Base-by-base conservation (phyloP, 2,113 vertebrate genomes). In the Alosa alosa region DNA sequence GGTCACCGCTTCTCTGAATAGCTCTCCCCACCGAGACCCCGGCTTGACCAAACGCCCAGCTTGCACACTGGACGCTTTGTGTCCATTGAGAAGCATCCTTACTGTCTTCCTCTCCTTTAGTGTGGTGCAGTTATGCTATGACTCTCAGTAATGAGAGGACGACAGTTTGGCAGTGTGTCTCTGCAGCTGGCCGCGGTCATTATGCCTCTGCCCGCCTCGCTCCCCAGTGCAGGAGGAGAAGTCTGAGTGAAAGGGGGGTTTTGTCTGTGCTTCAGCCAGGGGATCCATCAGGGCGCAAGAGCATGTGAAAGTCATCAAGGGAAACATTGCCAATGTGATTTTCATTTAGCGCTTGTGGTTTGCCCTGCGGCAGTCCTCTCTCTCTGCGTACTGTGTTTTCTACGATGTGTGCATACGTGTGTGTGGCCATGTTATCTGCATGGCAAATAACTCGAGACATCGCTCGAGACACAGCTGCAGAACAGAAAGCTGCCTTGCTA, bases 51-150 rank as follows among this genome's bases (percentile, higher is more conserved):
- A 92, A 89, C 90, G 89, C 86, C 86, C 81, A 18, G 84, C 46
- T 86, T 84, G 88, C 86, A 94, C 93, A 95, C 90, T 93, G 90
- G 87, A 86, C 88, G 93, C 72, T 95, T 94, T 95, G 93, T 94
- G 81, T 89, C 91, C 81, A 93, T 46, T 91, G 89, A 90, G 68
- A 47, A 72, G n/a, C 20, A 90, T 89, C 91, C 85, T 78, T 36
- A 81, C 68, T 89, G 64, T 89, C 44, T 90, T 83, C 31, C 89
- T 20, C 81, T 47, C 68, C 49, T 84, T 25, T 84, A n/a, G 41
- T 45, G 22, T 17, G 17, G 64, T 10, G 39, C 41, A 45, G 57
- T 39, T 78, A 44, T 46, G 82, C 11, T 22, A 81, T 84, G 86
- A 84, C 11, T 49, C 45, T 52, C 20, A 22, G 31, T 85, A 85